Conservation (phyloP, 2,888 invertebrate genomes). For the Priapulus caudatus region DNA sequence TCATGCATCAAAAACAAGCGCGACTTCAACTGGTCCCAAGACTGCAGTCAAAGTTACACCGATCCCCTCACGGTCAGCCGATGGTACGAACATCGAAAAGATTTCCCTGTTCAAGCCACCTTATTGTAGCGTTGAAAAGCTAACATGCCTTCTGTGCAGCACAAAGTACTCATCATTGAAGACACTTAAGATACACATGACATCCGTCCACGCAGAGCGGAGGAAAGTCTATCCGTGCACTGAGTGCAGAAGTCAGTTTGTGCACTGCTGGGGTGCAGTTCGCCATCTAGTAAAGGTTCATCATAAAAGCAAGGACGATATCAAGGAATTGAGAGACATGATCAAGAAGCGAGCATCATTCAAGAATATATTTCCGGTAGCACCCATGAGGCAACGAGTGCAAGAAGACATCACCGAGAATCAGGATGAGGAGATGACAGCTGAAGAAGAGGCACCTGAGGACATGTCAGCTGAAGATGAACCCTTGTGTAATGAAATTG, state of each 20-base stretch:
- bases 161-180: neutral
- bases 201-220: neutral
- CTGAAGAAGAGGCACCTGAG: neutral
- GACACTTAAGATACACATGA: neutral
- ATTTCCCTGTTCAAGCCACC: neutral
- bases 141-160: neutral
- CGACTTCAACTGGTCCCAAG: neutral
- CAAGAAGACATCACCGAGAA: neutral
- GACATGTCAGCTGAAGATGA: neutral
- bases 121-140: neutral
- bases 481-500: too few relatives aligned
- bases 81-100: neutral
- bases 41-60: too few relatives aligned
- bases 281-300: neutral
- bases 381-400: too few relatives aligned
- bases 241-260: neutral
- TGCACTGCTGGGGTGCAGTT: neutral
- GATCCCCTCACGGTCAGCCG: too few relatives aligned
- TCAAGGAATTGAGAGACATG: neutral
- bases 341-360: neutral
- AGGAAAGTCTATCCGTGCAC: neutral
- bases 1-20: too few relatives aligned
- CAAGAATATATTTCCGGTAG: neutral
- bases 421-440: neutral
- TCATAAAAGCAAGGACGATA: neutral